phyloP scores from a whole-genome alignment of 2,797 vertebrate species.

The Sus cebifrons region DNA sequence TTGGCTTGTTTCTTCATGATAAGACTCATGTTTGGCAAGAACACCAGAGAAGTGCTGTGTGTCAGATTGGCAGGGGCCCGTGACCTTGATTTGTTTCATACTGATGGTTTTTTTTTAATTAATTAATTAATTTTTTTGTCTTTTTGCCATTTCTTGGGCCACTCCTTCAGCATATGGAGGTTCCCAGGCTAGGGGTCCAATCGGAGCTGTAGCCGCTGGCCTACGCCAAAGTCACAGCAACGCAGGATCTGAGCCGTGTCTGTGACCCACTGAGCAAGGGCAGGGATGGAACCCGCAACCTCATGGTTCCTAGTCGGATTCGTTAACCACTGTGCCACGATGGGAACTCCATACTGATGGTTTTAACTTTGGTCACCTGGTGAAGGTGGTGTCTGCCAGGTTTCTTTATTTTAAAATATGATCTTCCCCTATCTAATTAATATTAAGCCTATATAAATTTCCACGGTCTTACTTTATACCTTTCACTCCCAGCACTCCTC shows the following conservation, averaged over 20 bases:
- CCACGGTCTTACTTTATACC: neutral
- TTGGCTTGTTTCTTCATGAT: neutral
- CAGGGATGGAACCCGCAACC: too few relatives aligned
- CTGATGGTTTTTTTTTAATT: neutral
- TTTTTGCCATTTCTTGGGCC: too few relatives aligned
- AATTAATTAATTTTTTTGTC: too few relatives aligned
- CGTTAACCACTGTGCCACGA: too few relatives aligned
- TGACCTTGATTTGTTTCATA: neutral
- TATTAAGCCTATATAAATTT: neutral
- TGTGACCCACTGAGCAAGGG: too few relatives aligned
- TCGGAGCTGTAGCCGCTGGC: too few relatives aligned
- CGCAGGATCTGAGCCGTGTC: too few relatives aligned
- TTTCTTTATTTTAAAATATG: neutral
- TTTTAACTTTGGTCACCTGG: neutral
- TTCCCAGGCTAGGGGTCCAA: too few relatives aligned
- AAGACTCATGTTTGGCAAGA: neutral
- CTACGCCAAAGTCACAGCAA: too few relatives aligned
- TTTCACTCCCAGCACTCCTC: neutral
- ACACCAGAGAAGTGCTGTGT: neutral
- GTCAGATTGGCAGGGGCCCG: neutral
- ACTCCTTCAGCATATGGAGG: too few relatives aligned
- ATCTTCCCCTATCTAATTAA: neutral
- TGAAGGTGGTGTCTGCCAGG: neutral
- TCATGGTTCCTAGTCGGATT: too few relatives aligned
- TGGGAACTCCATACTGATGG: neutral